These are phyloP conservation scores for Lophochroa leadbeateri DNA, from an alignment of 2,113 vertebrate species.

Conservation along the genomic window DNA sequence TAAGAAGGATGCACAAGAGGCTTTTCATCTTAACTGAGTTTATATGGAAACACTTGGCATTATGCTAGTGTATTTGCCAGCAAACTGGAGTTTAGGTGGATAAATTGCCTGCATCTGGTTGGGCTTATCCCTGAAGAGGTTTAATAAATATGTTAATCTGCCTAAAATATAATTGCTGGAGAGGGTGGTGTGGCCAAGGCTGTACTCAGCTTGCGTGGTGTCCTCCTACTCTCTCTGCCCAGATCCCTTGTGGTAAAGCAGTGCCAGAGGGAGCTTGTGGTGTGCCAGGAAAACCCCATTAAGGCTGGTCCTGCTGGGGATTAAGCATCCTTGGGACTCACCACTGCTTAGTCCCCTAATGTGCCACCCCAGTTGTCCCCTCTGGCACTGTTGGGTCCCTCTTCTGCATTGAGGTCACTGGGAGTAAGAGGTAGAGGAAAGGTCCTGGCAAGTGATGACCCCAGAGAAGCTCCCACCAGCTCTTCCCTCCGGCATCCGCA, in stretches of 20 bases:
- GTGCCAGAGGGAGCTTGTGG: rapidly evolving
- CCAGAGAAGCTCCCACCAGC: background rate
- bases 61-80: background rate
- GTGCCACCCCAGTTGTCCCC: background rate
- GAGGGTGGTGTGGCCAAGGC: background rate
- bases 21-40: background rate
- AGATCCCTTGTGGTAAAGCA: background rate
- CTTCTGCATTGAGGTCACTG: background rate
- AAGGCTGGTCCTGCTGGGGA: rapidly evolving
- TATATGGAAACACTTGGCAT: background rate
- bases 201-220: background rate
- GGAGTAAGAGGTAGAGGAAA: background rate
- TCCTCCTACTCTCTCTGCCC: background rate
- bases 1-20: background rate
- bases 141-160: constrained; percentile 50
- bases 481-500: rapidly evolving
- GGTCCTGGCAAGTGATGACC: background rate
- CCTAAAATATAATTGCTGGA: background rate
- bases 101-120: constrained; percentile 46
- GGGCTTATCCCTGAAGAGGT: constrained; percentile 27
- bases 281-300: background rate
- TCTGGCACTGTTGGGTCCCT: background rate
- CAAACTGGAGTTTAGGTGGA: background rate
- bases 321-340: rapidly evolving
- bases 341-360: background rate